Evolutionary conservation across 2,113 vertebrate species (phyloP).

Genomic region (Mola mola): DNA sequence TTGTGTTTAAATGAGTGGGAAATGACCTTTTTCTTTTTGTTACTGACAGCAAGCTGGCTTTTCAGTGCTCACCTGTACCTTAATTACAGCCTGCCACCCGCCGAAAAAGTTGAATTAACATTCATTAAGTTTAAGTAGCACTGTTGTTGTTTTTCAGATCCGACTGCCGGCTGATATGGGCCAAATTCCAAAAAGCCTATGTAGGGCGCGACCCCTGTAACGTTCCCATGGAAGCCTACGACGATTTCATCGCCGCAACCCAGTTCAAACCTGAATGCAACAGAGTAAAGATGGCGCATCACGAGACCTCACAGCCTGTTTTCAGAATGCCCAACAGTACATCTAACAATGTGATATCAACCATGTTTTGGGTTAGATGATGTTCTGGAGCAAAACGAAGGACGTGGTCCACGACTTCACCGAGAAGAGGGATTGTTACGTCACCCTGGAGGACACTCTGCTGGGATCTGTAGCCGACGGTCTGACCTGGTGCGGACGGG

Average conservation of each 20-base stretch:
- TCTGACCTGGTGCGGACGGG: constrained; percentile 87
- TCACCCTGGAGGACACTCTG: constrained; percentile 87
- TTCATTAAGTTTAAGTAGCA: neutral
- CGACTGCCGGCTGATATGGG: constrained; percentile 68
- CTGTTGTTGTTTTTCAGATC: constrained; percentile 15
- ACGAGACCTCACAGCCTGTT: neutral
- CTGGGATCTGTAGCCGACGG: constrained; percentile 83
- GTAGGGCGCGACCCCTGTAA: constrained; percentile 64
- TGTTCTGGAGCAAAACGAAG: constrained; percentile 90
- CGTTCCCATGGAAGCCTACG: constrained; percentile 66
- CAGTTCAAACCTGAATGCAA: constrained; percentile 51
- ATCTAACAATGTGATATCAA: neutral
- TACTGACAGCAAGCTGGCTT: too few species aligned
- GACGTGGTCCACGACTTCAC: constrained; percentile 79
- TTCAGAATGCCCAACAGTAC: neutral
- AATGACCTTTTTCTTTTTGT: too few species aligned
- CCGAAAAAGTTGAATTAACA: too few species aligned
- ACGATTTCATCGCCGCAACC: constrained; percentile 31
- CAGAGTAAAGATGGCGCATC: constrained; percentile 54
- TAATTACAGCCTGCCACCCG: too few species aligned
- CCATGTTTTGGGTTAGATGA: constrained; percentile 68
- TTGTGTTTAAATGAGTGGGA: too few species aligned
- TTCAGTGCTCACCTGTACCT: too few species aligned
- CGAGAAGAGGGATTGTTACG: constrained; percentile 57
- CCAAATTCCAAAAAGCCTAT: constrained; percentile 62